These are phyloP conservation scores for Aspidoscelis tigris DNA, from an alignment of 2,113 vertebrate species.

Conservation along the genomic window DNA sequence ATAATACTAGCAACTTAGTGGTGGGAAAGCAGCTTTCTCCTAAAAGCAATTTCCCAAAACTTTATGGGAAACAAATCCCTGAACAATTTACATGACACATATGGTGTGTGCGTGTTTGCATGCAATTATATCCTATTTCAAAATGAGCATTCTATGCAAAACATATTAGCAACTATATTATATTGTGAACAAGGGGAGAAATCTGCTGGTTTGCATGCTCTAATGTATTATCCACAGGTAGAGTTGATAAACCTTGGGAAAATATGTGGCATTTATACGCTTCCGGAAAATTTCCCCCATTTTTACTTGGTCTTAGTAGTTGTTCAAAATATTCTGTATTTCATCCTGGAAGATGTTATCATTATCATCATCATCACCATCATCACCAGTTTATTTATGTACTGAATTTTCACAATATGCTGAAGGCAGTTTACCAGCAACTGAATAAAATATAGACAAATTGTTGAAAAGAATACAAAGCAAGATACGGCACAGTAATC, in stretches of 20 bases:
- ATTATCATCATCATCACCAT: too few species aligned
- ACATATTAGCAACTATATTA: not conserved
- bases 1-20: not conserved
- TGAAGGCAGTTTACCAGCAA: too few species aligned
- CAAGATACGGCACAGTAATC: too few species aligned
- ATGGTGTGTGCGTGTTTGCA: not conserved
- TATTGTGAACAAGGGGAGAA: not conserved
- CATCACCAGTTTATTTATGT: too few species aligned
- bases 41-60: not conserved
- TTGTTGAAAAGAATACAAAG: too few species aligned
- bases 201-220: not conserved
- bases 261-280: not conserved
- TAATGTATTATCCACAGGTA: not conserved
- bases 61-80: not conserved
- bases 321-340: not conserved
- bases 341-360: not conserved
- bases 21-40: not conserved
- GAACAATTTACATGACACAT: not conserved
- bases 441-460: too few species aligned
- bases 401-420: too few species aligned
- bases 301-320: not conserved
- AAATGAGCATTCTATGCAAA: not conserved
- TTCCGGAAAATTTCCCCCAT: not conserved
- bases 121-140: not conserved
- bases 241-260: rapidly evolving